A percentile compares a stretch with the other conserved stretches of the same genome.
phyloP scores from a whole-genome alignment of 2,888 invertebrate species.

The Drosophila sordidula region DNA sequence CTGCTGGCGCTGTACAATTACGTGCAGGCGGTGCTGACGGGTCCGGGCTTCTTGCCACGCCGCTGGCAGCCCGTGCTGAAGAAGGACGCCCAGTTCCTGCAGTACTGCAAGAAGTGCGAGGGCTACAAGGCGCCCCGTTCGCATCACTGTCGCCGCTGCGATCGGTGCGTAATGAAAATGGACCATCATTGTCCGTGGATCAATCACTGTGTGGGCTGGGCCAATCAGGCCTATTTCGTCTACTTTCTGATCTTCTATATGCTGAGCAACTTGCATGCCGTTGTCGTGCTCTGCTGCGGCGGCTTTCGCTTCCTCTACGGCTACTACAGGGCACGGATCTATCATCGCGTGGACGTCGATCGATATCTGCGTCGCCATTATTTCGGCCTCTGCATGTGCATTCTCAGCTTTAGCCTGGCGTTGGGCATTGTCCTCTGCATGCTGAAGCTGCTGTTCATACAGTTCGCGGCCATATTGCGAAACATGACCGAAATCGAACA shows the following conservation, averaged over 20 bases:
- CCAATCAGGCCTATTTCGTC: constrained; percentile 96
- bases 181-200: constrained; percentile 99
- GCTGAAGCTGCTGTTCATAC: constrained; percentile 93
- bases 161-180: constrained; percentile 96
- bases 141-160: constrained; percentile 97
- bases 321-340: constrained; percentile 84
- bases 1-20: constrained; percentile 94
- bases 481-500: constrained; percentile 98
- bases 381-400: constrained; percentile 89
- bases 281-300: constrained; percentile 89
- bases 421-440: constrained; percentile 96
- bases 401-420: constrained; percentile 94
- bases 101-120: constrained; percentile 94
- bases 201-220: constrained; percentile 97
- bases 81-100: constrained; percentile 89
- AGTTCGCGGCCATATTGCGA: constrained; percentile 91
- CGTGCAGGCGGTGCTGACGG: constrained; percentile 93
- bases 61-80: constrained; percentile 93
- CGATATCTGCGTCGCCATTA: constrained; percentile 88
- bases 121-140: constrained; percentile 98
- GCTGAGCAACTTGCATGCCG: constrained; percentile 93
- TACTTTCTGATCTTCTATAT: constrained; percentile 95
- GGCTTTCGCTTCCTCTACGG: constrained; percentile 89
- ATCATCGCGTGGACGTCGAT: constrained; percentile 74
- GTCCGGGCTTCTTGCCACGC: constrained; percentile 94